A percentile compares a stretch with the other conserved stretches of the same genome.
phyloP scores from a whole-genome alignment of 2,888 invertebrate genomes.

The Atherix ibis region DNA sequence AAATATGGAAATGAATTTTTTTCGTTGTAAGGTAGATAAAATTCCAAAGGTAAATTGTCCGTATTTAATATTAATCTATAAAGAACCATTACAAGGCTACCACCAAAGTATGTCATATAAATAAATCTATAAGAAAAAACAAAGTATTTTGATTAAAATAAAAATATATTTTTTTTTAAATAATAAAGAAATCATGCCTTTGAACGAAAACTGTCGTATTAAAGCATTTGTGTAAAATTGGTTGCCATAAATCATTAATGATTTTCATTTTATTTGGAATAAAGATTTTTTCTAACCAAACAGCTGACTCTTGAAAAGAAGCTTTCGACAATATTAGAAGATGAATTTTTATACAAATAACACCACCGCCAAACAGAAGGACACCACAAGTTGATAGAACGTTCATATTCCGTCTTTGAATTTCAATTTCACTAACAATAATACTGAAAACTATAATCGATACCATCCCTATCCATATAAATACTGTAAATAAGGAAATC shows the following conservation, averaged over 20 bases:
- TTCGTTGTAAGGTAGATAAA: background rate
- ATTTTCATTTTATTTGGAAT: background rate
- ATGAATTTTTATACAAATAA: background rate
- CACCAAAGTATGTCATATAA: background rate
- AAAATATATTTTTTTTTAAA: no score
- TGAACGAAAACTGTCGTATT: background rate
- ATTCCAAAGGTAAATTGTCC: background rate
- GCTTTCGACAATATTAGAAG: background rate
- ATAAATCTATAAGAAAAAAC: background rate
- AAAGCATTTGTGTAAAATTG: background rate
- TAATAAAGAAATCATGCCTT: no score
- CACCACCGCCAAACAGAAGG: conserved; percentile 1
- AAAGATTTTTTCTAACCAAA: conserved; percentile 1
- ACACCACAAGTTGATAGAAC: conserved; percentile 1
- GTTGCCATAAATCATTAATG: background rate
- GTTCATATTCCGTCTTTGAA: background rate
- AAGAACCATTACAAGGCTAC: background rate
- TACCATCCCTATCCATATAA: background rate
- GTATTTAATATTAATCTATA: background rate
- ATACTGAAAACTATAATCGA: background rate
- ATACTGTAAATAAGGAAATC: background rate
- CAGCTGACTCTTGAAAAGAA: background rate
- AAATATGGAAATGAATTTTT: background rate
- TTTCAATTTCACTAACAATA: background rate
- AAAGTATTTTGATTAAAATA: no score